Conservation (phyloP, 2,888 invertebrate species). For the Conchocele bisecta region DNA sequence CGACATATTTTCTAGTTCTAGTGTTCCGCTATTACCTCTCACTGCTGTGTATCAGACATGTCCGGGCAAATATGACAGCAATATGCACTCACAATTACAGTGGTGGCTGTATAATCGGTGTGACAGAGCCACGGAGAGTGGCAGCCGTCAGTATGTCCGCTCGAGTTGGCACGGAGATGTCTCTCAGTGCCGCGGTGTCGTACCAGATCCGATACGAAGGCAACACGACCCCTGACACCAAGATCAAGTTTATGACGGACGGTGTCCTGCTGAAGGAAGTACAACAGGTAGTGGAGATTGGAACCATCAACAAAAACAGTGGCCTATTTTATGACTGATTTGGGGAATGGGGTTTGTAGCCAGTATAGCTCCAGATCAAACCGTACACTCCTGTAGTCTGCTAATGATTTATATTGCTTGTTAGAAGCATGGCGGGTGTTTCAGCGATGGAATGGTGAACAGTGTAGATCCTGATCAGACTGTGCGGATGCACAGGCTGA, state of each 20-base stretch:
- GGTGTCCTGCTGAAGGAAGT: conserved; percentile 96
- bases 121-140: conserved; percentile 98
- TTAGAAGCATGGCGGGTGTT: no score
- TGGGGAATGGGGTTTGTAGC: no score
- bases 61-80: background rate
- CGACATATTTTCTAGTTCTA: background rate
- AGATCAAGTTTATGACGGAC: conserved; percentile 99
- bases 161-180: conserved; percentile 95
- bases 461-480: no score
- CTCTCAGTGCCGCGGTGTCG: conserved; percentile 85
- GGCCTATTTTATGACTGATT: no score
- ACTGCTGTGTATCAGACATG: background rate
- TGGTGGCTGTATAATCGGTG: conserved; percentile 90
- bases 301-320: no score
- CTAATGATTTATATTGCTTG: no score
- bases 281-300: conserved; percentile 86
- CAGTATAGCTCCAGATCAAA: no score
- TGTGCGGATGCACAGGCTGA: no score
- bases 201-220: conserved; percentile 95
- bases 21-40: background rate
- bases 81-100: conserved; percentile 67
- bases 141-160: conserved; percentile 98
- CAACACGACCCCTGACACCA: conserved; percentile 92
- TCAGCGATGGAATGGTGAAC: no score
- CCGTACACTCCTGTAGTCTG: no score